Evolutionary conservation across 35 echinoderm and acorn worm species (phyloP).

Genomic region (Lytechinus pictus): DNA sequence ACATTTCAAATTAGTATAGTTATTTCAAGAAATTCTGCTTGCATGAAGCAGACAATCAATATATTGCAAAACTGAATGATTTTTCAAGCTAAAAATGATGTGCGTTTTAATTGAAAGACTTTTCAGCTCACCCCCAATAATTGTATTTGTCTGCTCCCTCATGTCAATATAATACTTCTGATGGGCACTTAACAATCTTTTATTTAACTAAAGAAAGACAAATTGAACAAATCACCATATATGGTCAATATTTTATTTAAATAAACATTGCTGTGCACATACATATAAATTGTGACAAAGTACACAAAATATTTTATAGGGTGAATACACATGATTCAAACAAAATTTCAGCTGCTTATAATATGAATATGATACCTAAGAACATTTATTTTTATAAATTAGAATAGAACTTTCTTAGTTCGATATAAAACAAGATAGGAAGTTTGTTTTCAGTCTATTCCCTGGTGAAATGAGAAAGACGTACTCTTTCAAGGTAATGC

Average conservation of each 20-base stretch:
- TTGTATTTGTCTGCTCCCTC: too few relatives aligned
- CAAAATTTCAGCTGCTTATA: background rate
- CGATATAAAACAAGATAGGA: background rate
- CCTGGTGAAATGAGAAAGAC: background rate
- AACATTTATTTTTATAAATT: background rate
- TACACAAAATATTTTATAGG: background rate
- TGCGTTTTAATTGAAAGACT: too few relatives aligned
- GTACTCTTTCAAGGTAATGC: background rate
- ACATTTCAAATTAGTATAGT: too few relatives aligned
- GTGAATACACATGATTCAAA: background rate
- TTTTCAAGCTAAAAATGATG: too few relatives aligned
- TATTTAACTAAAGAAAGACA: background rate
- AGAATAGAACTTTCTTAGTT: background rate
- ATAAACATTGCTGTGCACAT: background rate
- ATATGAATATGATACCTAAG: background rate
- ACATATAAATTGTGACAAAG: background rate
- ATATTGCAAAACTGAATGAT: too few relatives aligned
- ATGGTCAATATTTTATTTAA: constrained; percentile 4
- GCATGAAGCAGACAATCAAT: too few relatives aligned
- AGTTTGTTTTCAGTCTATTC: background rate
- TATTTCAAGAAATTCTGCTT: too few relatives aligned
- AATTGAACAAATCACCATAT: background rate
- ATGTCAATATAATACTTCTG: background rate
- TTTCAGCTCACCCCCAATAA: too few relatives aligned
- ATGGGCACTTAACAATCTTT: background rate